Evolutionary conservation across 1,140 invertebrate species (phyloP).

Genomic region (Epicauta chinensis): DNA sequence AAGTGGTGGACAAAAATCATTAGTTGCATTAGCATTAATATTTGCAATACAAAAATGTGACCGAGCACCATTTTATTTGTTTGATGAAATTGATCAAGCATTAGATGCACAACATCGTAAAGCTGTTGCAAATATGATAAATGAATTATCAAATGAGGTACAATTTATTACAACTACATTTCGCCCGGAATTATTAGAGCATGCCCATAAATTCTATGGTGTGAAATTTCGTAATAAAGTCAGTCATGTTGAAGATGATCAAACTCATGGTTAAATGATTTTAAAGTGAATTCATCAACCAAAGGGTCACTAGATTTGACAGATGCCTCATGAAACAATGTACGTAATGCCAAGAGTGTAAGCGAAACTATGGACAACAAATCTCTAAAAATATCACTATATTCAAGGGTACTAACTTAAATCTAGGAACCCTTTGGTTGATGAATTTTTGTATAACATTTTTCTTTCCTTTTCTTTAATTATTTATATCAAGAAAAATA

Average conservation of each 20-base stretch:
- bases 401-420: too few relatives aligned
- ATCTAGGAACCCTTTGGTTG: too few relatives aligned
- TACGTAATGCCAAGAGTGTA: too few relatives aligned
- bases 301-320: too few relatives aligned
- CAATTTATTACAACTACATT: constrained; percentile 99
- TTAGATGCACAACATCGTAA: constrained; percentile 95
- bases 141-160: constrained; percentile 88
- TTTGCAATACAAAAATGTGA: constrained; percentile 99
- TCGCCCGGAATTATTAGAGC: constrained; percentile 92
- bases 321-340: too few relatives aligned
- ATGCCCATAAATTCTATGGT: constrained; percentile 98
- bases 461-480: too few relatives aligned
- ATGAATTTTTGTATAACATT: too few relatives aligned
- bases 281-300: too few relatives aligned
- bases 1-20: constrained; percentile 97
- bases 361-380: too few relatives aligned
- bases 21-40: constrained; percentile 97
- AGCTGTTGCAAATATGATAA: constrained; percentile 98
- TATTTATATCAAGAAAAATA: too few relatives aligned
- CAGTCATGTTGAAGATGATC: constrained; percentile 94
- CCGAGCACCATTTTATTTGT: constrained; percentile 98
- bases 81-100: constrained; percentile 99
- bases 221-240: constrained; percentile 99
- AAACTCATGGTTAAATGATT: constrained; percentile 79
- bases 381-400: too few relatives aligned